Conservation (phyloP, 2,113 vertebrate species). For the Triplophysa rosa region DNA sequence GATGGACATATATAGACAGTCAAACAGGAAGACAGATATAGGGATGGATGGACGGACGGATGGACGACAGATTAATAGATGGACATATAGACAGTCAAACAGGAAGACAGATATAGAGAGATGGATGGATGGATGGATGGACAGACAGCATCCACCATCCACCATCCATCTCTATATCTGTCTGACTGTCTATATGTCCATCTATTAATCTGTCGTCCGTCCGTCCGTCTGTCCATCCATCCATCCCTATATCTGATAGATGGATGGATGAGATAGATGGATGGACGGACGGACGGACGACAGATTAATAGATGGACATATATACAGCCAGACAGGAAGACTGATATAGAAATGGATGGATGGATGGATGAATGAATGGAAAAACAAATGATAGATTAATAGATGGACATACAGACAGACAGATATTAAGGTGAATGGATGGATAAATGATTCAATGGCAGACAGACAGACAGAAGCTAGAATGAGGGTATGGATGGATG, state of each 20-base stretch:
- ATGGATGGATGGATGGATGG: not conserved
- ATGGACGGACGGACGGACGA: not conserved
- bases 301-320: not conserved
- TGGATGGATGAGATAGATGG: not conserved
- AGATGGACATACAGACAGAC: not conserved
- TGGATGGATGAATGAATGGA: not conserved
- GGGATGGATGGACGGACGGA: too few species aligned
- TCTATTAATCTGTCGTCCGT: too few species aligned
- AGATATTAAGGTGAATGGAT: not conserved
- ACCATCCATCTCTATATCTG: too few species aligned
- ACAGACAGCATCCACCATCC: too few species aligned
- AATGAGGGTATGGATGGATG: not conserved
- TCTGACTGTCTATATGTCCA: too few species aligned
- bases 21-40: too few species aligned
- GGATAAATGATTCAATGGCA: not conserved
- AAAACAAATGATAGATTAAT: not conserved
- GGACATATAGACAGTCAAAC: not conserved
- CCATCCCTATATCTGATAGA: too few species aligned
- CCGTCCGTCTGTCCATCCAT: too few species aligned
- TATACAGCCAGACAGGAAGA: not conserved
- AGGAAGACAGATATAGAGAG: not conserved
- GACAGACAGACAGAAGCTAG: not conserved
- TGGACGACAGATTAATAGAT: not conserved
- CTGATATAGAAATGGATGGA: not conserved
- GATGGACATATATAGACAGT: not conserved